A percentile compares a stretch with the other conserved stretches of the same genome.
Evolutionary conservation across 2,113 vertebrate species (phyloP).

Genomic region (Tyto alba): DNA sequence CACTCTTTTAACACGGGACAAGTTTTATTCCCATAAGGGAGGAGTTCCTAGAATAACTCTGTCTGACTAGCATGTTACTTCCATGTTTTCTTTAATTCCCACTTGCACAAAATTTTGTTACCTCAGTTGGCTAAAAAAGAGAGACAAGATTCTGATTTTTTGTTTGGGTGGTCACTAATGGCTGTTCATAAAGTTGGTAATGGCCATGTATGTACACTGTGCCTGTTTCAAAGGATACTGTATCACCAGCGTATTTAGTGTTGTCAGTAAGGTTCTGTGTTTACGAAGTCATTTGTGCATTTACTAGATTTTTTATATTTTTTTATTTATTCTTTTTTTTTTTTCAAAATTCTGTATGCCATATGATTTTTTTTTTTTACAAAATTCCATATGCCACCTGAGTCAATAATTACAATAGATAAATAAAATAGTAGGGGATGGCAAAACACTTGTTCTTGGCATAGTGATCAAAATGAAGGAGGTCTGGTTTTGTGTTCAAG

Average conservation of each 20-base stretch:
- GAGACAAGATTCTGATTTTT: neutral
- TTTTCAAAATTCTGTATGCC: neutral
- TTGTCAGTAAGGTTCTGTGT: neutral
- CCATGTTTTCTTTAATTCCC: neutral
- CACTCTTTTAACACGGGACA: neutral
- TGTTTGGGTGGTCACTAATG: neutral
- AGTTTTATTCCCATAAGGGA: neutral
- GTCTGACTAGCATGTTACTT: neutral
- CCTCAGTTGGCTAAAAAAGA: neutral
- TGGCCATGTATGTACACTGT: fast-evolving
- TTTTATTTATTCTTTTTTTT: no score
- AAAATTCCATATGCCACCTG: neutral
- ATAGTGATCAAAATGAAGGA: neutral
- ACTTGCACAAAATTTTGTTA: neutral
- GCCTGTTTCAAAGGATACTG: neutral
- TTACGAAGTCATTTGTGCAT: neutral
- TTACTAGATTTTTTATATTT: neutral
- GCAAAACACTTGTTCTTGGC: neutral
- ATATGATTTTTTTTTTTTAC: neutral
- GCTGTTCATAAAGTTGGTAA: neutral
- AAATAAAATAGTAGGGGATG: neutral
- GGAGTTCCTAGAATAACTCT: neutral
- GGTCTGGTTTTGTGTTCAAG: neutral
- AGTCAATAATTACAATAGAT: neutral
- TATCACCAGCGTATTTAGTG: neutral